Conservation (phyloP, 2,888 invertebrate genomes). For the Thyatira batis region DNA sequence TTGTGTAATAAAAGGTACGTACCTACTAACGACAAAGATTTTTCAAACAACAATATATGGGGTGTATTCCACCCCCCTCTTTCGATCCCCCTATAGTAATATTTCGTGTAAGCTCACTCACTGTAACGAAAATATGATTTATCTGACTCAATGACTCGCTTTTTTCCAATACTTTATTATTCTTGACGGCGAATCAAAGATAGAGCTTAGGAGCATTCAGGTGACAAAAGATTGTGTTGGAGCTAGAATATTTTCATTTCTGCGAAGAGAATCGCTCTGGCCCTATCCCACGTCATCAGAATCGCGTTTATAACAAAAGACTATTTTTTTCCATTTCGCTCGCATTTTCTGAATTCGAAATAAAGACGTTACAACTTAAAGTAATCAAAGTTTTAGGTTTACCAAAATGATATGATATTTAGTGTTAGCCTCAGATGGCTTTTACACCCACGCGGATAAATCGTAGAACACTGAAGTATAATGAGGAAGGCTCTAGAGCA, state of each 20-base stretch:
- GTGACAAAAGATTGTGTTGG: background rate
- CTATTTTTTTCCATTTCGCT: too few species aligned
- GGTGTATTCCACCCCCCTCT: conserved; percentile 7
- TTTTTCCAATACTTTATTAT: conserved; percentile 23
- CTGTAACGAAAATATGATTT: conserved; percentile 28
- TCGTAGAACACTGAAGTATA: too few species aligned
- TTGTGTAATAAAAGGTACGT: too few species aligned
- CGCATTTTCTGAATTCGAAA: too few species aligned
- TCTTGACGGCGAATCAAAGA: conserved; percentile 15
- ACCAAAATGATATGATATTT: too few species aligned
- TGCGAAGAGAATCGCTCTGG: background rate
- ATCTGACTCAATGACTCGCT: conserved; percentile 29
- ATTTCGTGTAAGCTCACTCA: conserved; percentile 16
- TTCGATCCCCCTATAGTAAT: conserved; percentile 20
- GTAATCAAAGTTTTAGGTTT: too few species aligned
- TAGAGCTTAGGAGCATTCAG: conserved; percentile 10
- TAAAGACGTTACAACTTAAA: too few species aligned
- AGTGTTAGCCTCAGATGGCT: too few species aligned
- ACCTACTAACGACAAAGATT: conserved; percentile 5
- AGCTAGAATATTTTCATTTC: background rate
- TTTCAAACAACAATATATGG: conserved; percentile 19
- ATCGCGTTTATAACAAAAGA: too few species aligned
- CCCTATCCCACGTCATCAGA: too few species aligned
- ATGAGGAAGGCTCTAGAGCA: too few species aligned
- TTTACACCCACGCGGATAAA: too few species aligned